Evolutionary conservation across 2,113 vertebrate genomes (phyloP), one percentile per base, ranked within the genome.

Genomic region (Oryzias curvinotus): DNA sequence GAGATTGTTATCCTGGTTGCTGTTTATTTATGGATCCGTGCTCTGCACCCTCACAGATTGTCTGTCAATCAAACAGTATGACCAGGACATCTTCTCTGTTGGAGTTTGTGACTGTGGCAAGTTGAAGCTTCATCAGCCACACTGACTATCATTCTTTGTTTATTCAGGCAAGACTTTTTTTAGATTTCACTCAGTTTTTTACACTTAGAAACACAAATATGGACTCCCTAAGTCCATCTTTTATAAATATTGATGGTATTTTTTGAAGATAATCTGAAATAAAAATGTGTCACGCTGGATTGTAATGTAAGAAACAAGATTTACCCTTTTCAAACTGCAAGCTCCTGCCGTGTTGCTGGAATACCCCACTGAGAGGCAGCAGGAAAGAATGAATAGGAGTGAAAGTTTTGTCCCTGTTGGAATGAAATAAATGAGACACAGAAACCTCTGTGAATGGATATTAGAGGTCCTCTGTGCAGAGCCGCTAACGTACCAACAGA

Each of bases 31-130:
- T n/a, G 7, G 16, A 2, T 50, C 42, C 26, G 25, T 59, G 63
- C 60, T 1, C 57, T 43, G 7, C 50, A 48, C 52, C 47, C 42
- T 73, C 36, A 50, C 36, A 75, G 56, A 72, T 68, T 52, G 44
- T 28, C 63, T 52, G 67, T 77, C 78, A 70, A 46, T 83, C 71
- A 83, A 75, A 57, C 66, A 36, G 23, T 19, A 23, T 13, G 56
- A 18, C 55, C 47, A 4, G 55, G 61, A 53, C 48, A 14, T 66
- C 21, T 17, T 76, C 0, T 56, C 66, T 45, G 53, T 30, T 55
- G 17, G 49, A 59, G 15, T 43, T 52, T 52, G 57, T 62, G 63
- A 50, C 43, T 72, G 59, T 58, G 66, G 51, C 45, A 61, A 15
- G 61, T 52, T 47, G 36, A 51, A 46, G 51, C 64, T 45, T 68